phyloP scores from a whole-genome alignment of 2,888 invertebrate species.

The Meta bourneti region DNA sequence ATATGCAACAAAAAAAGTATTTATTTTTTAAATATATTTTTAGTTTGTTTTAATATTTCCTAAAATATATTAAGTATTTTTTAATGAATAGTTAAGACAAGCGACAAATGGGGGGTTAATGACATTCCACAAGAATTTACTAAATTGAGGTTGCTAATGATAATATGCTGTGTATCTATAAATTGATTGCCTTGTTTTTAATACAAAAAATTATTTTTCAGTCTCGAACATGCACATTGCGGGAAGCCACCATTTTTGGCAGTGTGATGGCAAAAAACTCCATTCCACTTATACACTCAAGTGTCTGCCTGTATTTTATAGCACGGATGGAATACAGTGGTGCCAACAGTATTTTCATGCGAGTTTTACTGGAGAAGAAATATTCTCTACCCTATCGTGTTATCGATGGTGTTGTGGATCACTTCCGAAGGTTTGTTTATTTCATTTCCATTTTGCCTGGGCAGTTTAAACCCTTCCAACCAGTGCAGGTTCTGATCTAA shows the following conservation, averaged over 20 bases:
- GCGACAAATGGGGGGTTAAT: no score
- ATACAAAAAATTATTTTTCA: slow-evolving; percentile 80
- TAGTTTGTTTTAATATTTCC: no score
- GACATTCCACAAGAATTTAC: no score
- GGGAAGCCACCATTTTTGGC: slow-evolving; percentile 97
- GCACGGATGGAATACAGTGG: slow-evolving; percentile 98
- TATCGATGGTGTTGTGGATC: slow-evolving; percentile 95
- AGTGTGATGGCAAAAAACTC: slow-evolving; percentile 93
- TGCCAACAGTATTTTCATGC: slow-evolving; percentile 95
- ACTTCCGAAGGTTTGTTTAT: slow-evolving; percentile 88
- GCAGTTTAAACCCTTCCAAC: no score
- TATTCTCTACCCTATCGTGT: slow-evolving; percentile 98
- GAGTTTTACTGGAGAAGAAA: slow-evolving; percentile 97
- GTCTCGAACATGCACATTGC: slow-evolving; percentile 94
- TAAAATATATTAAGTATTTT: no score
- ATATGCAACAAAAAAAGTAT: no score
- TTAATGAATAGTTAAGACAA: no score
- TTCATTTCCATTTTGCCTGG: neutral
- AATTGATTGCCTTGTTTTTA: neutral
- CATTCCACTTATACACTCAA: slow-evolving; percentile 96
- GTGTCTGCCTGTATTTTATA: slow-evolving; percentile 96
- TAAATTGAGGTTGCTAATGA: no score
- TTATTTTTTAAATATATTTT: no score
- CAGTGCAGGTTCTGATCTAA: neutral
- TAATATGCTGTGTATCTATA: no score